Base-by-base conservation (phyloP, 2,888 invertebrate species). In the Conistra vaccinii region DNA sequence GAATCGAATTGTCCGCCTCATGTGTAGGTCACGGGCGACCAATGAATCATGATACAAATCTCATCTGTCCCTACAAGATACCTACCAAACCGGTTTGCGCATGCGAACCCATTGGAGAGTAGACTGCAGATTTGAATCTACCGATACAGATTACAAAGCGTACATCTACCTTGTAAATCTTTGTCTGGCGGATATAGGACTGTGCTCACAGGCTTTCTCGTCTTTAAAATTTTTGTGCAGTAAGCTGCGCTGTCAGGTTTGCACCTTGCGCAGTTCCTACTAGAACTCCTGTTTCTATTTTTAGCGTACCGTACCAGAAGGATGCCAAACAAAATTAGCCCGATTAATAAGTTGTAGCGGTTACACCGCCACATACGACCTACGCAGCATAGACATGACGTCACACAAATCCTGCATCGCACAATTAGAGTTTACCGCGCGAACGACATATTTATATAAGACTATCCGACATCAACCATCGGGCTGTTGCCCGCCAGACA, bases 61-160 rank as follows among this genome's bases (percentile, higher is more conserved):
- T 39, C 45, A 26, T 45, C 68, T 23, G 66, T 45, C 45, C 32
- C 12, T 53, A 29, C 14, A 14, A 76, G 55, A 17, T 67, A n/a
- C 0, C 6, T 3, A n/a, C n/a, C n/a, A 26, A 77, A 79, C 78
- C 78, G 78, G 78, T 77, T 78, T 45, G 29, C 42, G 7, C 53
- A 58, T 26, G 75, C 73, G 53, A 23, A 26, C 39, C 35, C 53
- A 55, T 61, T 53, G 51, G 32, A 26, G 58, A 60, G n/a, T 39
- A 45, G 53, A 23, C 12, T 73, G 80, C 71, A 48, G 74, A 77
- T 80, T 73, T 73, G 62, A 62, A 73, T 77, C 80, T 32, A 12
- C 32, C 20, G 74, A 80, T 80, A 73, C 73, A 62, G 55, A 76
- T 80, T 80, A 53, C 73, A 39, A 72, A 39, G 45, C 53, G n/a